Evolutionary conservation across 1,140 invertebrate genomes (phyloP).

Genomic region (Panagrolaimus sp.): DNA sequence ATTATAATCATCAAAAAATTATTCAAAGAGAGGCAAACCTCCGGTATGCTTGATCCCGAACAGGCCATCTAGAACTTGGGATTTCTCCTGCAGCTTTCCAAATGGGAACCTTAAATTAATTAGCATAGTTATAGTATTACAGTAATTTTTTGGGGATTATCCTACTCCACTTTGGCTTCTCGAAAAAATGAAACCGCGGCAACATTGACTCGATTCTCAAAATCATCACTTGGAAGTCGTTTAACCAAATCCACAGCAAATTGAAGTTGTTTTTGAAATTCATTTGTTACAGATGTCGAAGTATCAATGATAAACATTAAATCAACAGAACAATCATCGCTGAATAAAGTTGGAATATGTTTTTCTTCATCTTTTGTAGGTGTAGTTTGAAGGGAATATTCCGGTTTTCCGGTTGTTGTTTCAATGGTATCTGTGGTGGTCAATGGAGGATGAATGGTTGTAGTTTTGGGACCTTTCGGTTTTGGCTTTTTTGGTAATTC

Average conservation of each 20-base stretch:
- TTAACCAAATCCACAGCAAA: constrained; percentile 51
- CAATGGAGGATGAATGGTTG: background rate
- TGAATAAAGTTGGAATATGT: constrained; percentile 4
- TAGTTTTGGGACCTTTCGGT: background rate
- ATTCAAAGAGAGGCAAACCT: no score
- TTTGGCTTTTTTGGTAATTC: background rate
- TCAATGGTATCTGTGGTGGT: background rate
- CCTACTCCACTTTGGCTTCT: constrained; percentile 34
- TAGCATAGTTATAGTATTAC: no score
- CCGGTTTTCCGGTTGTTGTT: background rate
- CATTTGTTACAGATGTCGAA: constrained; percentile 49
- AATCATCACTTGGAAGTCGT: constrained; percentile 45
- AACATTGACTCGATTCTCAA: constrained; percentile 43
- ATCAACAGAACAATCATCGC: constrained; percentile 42
- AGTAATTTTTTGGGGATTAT: no score
- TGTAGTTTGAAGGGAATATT: background rate
- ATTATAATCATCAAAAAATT: no score
- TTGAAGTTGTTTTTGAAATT: constrained; percentile 48
- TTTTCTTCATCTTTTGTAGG: background rate
- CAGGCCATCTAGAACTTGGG: constrained; percentile 39
- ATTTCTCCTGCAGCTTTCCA: constrained; percentile 39
- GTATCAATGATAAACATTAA: constrained; percentile 53
- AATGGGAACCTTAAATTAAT: constrained; percentile 35
- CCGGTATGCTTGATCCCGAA: constrained; percentile 47
- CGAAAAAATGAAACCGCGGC: constrained; percentile 44